Percentiles rank a stretch among this genome's conserved stretches.
phyloP scores from a whole-genome alignment of 2,113 vertebrate species.

The Rhea pennata region DNA sequence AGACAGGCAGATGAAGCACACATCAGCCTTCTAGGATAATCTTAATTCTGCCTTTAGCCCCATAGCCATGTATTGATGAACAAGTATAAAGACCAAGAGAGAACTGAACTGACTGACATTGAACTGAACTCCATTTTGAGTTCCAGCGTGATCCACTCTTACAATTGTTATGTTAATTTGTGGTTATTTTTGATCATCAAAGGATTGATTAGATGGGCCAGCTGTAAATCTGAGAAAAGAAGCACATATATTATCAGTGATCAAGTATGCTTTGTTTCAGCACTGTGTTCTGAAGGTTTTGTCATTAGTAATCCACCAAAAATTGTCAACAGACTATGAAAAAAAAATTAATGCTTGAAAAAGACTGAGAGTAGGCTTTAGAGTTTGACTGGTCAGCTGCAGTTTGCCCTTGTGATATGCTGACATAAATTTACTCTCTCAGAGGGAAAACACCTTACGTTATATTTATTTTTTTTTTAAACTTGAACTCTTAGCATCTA shows the following conservation, averaged over 20 bases:
- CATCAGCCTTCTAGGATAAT: fast-evolving
- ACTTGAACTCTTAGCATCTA: fast-evolving
- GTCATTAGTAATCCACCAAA: fast-evolving
- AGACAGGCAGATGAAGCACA: fast-evolving
- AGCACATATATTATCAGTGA: fast-evolving
- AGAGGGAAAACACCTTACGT: not conserved
- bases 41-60: fast-evolving
- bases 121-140: fast-evolving
- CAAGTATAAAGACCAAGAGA: fast-evolving
- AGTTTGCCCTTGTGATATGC: not conserved
- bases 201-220: not conserved
- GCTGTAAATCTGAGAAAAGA: not conserved
- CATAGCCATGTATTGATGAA: fast-evolving
- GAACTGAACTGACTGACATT: not conserved
- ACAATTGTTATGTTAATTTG: fast-evolving
- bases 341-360: not conserved
- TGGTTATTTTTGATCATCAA: not conserved
- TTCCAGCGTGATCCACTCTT: not conserved
- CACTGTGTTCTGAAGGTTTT: too few relatives aligned
- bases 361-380: not conserved
- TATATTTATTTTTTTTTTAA: not conserved
- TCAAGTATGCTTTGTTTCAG: not conserved
- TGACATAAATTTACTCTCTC: not conserved
- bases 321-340: too few relatives aligned
- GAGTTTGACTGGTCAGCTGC: not conserved